Evolutionary conservation across 2,888 invertebrate genomes (phyloP), one percentile per base, ranked within the genome.

Genomic region (Dendrolimus pini): DNA sequence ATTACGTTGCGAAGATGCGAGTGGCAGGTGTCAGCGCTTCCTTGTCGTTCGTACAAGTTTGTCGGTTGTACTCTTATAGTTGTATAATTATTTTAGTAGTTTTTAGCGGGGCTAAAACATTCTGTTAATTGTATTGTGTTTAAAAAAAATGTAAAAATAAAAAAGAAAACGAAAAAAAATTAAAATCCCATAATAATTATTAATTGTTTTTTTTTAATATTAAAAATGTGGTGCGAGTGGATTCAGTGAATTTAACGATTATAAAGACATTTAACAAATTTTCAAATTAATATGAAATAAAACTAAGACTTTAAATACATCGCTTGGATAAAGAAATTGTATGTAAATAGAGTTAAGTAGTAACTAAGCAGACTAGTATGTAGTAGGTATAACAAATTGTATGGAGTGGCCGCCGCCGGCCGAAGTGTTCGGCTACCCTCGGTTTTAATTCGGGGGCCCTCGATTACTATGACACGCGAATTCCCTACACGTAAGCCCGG

Each of bases 311-410:
- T 89, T 84, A 65, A 75, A 67, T 52, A 77, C 83, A 87, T 89
- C 80, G 89, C 89, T 89, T 88, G 80, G 77, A 83, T 83, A 83
- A 85, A 82, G 78, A 82, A 71, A 77, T 82, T 78, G 87, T 87
- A 89, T 89, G 89, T 89, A 89, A 80, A 88, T 89, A 89, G 84
- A 68, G 78, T 75, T 89, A 89, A 89, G 89, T 85, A 85, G 83
- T 65, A 65, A 55, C 61, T 85, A 87, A 87, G 83, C 86, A 82
- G 82, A 82, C 75, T 78, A 89, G 89, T 89, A 83, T 86, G 89
- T 90, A 90, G 88, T 89, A 89, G 89, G 89, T 85, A 86, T 88
- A 89, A 89, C 89, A 86, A 90, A 89, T 89, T 89, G 87, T 83
- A 81, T 65, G 81, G 74, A 76, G 78, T 68, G 63, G 73, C 66